phyloP scores from a whole-genome alignment of 2,797 vertebrate genomes.

The Xyrichtys novacula region DNA sequence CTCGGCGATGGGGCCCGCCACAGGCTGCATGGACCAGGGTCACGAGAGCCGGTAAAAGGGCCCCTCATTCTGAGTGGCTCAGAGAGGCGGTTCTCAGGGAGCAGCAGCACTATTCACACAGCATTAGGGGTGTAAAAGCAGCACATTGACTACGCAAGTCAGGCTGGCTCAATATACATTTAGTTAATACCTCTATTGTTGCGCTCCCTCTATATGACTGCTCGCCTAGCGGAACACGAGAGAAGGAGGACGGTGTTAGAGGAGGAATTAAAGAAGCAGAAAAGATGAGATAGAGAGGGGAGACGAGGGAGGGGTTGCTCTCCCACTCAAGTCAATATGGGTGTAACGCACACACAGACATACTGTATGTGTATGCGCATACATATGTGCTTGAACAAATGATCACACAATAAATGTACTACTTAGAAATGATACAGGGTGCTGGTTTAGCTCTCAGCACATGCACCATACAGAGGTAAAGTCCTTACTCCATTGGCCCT shows the following conservation, averaged over 20 bases:
- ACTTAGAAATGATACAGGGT: not conserved
- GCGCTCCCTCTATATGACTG: constrained; percentile 41
- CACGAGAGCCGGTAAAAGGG: constrained; percentile 59
- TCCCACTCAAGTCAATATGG: constrained; percentile 51
- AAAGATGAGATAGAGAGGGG: constrained; percentile 62
- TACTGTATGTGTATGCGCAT: not conserved
- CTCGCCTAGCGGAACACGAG: constrained; percentile 50
- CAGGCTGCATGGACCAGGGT: constrained; percentile 44
- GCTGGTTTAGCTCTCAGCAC: not conserved
- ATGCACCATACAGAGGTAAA: not conserved
- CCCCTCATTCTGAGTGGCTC: constrained; percentile 56
- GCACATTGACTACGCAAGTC: constrained; percentile 67
- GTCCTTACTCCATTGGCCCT: not conserved
- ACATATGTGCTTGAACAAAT: not conserved
- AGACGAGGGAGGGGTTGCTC: constrained; percentile 61
- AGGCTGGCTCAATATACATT: constrained; percentile 69
- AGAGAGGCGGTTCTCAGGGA: constrained; percentile 62
- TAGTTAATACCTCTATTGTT: constrained; percentile 78
- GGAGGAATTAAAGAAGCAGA: constrained; percentile 69
- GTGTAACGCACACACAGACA: constrained; percentile 39
- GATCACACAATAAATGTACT: constrained; percentile 4
- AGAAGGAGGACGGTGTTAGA: constrained; percentile 58
- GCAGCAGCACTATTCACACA: constrained; percentile 67
- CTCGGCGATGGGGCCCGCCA: constrained; percentile 39
- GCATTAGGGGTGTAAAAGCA: constrained; percentile 74